Evolutionary conservation across 2,888 invertebrate genomes (phyloP).

Genomic region (Erebia aethiops): DNA sequence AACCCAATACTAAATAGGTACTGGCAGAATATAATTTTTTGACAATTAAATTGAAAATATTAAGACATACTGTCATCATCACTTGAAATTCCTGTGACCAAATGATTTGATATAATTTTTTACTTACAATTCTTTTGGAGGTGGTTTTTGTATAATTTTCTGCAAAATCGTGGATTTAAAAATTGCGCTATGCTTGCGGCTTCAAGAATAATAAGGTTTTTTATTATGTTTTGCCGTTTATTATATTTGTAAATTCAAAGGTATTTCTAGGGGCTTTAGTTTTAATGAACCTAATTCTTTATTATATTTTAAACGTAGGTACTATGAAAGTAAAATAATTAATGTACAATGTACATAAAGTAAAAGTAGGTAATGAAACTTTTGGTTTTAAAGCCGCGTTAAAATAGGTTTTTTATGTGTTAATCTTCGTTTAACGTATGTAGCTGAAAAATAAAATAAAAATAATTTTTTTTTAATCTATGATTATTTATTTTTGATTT

Average conservation of each 20-base stretch:
- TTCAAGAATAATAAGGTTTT: slow-evolving; percentile 33
- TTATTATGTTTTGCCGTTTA: no score
- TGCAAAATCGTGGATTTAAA: neutral
- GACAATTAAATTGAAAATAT: neutral
- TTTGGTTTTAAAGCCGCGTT: no score
- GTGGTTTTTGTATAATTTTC: neutral
- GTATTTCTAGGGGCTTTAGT: no score
- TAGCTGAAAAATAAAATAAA: neutral
- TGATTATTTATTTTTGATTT: slow-evolving; percentile 16
- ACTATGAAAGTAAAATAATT: no score
- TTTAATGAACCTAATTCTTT: no score
- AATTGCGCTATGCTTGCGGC: slow-evolving; percentile 29
- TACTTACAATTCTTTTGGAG: neutral
- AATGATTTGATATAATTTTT: neutral
- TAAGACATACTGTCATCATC: neutral
- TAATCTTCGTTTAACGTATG: no score
- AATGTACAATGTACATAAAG: no score
- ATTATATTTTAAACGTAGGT: no score
- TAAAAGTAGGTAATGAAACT: no score
- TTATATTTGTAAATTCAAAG: no score
- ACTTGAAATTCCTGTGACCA: slow-evolving; percentile 6
- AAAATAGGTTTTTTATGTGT: no score
- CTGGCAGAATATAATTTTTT: neutral
- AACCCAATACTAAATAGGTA: no score
- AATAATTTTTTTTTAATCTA: neutral